Base-by-base conservation (phyloP, 2,113 vertebrate species). In the Chlorodrepanis virens region DNA sequence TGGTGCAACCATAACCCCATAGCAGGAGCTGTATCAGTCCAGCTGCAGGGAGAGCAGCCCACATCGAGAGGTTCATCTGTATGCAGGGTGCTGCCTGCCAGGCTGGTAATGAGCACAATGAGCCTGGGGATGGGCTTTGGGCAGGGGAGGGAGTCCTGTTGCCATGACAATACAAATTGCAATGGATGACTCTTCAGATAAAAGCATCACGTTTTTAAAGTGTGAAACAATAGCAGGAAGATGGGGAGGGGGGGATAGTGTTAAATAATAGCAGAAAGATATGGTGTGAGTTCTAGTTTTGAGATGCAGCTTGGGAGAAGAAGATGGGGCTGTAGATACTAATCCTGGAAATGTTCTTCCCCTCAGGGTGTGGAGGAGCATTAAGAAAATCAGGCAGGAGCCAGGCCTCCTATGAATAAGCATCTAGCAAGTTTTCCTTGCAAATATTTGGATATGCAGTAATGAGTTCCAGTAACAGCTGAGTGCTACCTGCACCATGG, bases 81-180 rank as follows among this genome's bases (percentile, higher is more conserved):
- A 82, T 87, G 83, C 87, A 72, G 12, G 3, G 6, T 39, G 86
- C 76, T 80, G 37, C 14, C 5, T 49, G 74, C 64, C 78, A 1
- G 35, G 75, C 82, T 95, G 77, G 28, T 68, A 39, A 42, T 13
- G 6, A 82, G 22, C 89, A 94, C 95, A 89, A 45, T 60, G 91
- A 78, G 91, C 16, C 50, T 70, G 11, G 39, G 54, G 59, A n/a
- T 63, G 76, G 69, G 71, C 79, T 42, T 83, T 86, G 84, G 95
- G 63, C 69, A 67, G 68, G 81, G 83, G 81, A 87, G 70, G 52
- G 84, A 87, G 71, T n/a, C 61, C 31, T 63, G 83, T 94, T 97
- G 89, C 91, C 87, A 92, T 96, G 92, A 64, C 92, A 78, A 82
- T 90, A 44, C 23, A 74, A 64, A 47, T 67, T 50, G 44, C 82